Evolutionary conservation across 2,113 vertebrate genomes (phyloP), one percentile per base, ranked within the genome.

Genomic region (Cnemophilus loriae): DNA sequence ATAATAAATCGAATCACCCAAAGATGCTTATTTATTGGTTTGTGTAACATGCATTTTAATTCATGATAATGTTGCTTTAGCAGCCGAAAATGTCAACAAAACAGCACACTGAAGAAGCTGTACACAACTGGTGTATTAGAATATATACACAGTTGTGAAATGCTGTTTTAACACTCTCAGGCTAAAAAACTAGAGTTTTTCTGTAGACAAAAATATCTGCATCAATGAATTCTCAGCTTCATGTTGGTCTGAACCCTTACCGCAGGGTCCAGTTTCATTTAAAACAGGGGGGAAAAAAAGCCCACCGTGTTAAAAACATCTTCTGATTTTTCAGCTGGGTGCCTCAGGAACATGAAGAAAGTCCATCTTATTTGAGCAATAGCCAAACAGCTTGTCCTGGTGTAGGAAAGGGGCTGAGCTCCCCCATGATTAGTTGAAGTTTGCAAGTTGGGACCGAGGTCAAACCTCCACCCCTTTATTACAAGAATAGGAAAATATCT

Each of bases 271-370:
- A 33, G 13, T 55, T 92, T 55, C 8, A 14, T 60, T 77, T 50
- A 53, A 73, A 94, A 60, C 0, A 1, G 3, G 10, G 3, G 1
- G 0, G 1, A 3, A 15, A 12, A 30, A 41, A 41, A 37, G 4
- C 11, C 13, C 11, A 11, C 13, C 5, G 3, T 28, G 14, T 49
- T 83, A 26, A 49, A 74, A 28, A 17, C 5, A 7, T 35, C 3
- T 5, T 55, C 8, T 63, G 42, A 70, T 89, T 90, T 90, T 80
- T 92, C 73, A 74, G 8, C 27, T 83, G 26, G 2, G 3, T 49
- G 8, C 27, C 10, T 57, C 18, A 57, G n/a, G 49, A 65, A 12
- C 3, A 0, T 26, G 50, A 78, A 84, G 20, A 10, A 70, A 65
- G 41, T 59, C 47, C 6, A 7, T 44, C 10, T 49, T 56, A 32